phyloP scores from a whole-genome alignment of 1,140 invertebrate genomes.

The Diorhabda elongata region DNA sequence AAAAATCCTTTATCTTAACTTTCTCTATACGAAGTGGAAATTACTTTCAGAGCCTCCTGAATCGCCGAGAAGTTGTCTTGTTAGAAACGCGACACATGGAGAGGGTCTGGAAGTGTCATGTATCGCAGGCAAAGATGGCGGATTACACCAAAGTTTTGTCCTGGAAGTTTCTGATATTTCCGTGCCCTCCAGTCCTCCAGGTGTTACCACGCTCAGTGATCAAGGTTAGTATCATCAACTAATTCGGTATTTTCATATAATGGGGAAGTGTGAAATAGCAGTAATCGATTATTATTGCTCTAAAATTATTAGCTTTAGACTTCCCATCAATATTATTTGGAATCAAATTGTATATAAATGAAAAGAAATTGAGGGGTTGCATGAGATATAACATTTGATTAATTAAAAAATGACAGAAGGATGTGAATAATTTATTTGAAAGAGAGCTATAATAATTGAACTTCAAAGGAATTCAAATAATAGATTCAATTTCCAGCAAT shows the following conservation, averaged over 20 bases:
- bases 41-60: slow-evolving; percentile 51
- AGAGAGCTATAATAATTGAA: too few species aligned
- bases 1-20: neutral
- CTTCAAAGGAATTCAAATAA: too few species aligned
- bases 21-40: neutral
- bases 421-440: too few species aligned
- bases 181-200: slow-evolving; percentile 47
- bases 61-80: slow-evolving; percentile 62
- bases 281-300: too few species aligned
- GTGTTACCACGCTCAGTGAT: slow-evolving; percentile 58
- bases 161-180: slow-evolving; percentile 71
- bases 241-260: neutral
- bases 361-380: too few species aligned
- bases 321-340: too few species aligned
- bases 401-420: too few species aligned
- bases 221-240: slow-evolving; percentile 43
- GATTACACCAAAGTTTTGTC: slow-evolving; percentile 76
- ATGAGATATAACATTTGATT: too few species aligned
- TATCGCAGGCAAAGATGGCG: slow-evolving; percentile 73
- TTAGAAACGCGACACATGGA: slow-evolving; percentile 59
- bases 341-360: too few species aligned
- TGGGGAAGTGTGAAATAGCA: neutral
- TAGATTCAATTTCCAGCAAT: too few species aligned
- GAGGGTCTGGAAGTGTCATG: slow-evolving; percentile 67
- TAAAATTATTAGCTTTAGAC: too few species aligned